phyloP scores from a whole-genome alignment of 2,797 vertebrate genomes.

The Fringilla coelebs region DNA sequence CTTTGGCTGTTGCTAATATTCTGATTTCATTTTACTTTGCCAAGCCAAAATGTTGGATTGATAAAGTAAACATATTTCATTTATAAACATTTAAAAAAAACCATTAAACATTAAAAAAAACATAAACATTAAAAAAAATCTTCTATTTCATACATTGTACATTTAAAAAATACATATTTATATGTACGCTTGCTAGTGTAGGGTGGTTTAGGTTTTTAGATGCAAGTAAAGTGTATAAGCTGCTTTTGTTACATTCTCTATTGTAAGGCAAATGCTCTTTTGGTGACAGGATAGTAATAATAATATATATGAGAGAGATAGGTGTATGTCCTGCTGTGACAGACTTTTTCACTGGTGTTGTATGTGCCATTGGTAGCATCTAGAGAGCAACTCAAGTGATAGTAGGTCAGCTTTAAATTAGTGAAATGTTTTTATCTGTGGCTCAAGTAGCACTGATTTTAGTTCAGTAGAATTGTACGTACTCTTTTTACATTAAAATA shows the following conservation, averaged over 20 bases:
- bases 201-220: neutral
- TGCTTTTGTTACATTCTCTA: neutral
- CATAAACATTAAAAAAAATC: neutral
- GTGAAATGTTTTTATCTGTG: neutral
- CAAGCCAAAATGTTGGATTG: neutral
- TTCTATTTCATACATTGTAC: neutral
- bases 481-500: neutral
- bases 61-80: neutral
- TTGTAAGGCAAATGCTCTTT: neutral
- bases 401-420: neutral
- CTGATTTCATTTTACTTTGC: neutral
- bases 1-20: neutral
- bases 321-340: neutral
- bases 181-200: neutral
- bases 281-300: neutral
- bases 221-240: neutral
- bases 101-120: neutral
- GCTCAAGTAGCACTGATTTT: neutral
- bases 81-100: neutral
- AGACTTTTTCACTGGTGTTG: neutral
- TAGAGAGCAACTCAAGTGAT: neutral
- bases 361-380: neutral
- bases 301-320: neutral
- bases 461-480: neutral
- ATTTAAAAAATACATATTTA: neutral